These are phyloP conservation scores for Anastrepha obliqua DNA, from an alignment of 1,140 invertebrate genomes.

Conservation along the genomic window DNA sequence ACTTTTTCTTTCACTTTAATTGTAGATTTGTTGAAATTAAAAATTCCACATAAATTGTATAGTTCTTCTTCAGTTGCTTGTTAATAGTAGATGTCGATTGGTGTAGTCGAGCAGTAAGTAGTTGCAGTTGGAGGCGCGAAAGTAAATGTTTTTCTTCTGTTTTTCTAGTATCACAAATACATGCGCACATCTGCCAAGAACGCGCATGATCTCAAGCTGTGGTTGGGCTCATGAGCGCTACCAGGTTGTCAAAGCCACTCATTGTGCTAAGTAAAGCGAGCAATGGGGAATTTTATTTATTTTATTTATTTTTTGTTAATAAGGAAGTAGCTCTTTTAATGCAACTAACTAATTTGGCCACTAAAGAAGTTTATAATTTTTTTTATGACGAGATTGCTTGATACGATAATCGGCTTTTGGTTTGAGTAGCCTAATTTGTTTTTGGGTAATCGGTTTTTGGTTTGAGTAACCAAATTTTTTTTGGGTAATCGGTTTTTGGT, in stretches of 20 bases:
- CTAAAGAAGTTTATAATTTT: background rate
- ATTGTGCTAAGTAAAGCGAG: background rate
- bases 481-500: no score
- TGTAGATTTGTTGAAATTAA: background rate
- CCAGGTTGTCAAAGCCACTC: background rate
- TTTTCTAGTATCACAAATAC: background rate
- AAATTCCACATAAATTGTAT: background rate
- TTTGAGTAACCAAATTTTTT: no score
- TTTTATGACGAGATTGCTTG: background rate
- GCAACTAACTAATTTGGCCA: constrained; percentile 32
- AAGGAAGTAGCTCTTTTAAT: background rate
- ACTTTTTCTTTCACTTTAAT: background rate
- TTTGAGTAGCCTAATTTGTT: background rate
- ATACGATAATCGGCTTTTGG: background rate
- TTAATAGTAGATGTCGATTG: background rate
- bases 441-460: background rate
- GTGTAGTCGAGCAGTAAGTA: background rate
- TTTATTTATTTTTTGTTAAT: background rate
- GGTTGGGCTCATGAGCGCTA: no score
- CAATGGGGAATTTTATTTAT: background rate
- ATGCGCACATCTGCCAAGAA: background rate
- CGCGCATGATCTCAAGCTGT: no score
- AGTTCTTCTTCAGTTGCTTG: background rate
- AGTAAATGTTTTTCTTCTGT: no score
- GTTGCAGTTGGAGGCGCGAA: background rate